Percentiles rank a stretch among this genome's conserved stretches.
Conservation (phyloP, 2,797 vertebrate species). For the Geotrypetes seraphini region DNA sequence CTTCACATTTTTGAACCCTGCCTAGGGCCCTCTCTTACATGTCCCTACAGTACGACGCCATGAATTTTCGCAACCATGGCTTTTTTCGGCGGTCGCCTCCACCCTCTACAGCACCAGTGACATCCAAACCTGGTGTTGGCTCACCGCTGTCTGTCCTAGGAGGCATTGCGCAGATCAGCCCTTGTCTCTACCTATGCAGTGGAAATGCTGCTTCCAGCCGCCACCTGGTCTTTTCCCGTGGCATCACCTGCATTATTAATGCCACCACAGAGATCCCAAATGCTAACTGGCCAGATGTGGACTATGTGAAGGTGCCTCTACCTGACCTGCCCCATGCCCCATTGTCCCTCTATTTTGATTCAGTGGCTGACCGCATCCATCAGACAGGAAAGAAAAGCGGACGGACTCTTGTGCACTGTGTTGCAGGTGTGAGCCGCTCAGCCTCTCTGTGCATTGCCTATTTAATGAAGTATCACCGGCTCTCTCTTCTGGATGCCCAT, state of each 20-base stretch:
- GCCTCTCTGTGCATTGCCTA: constrained; percentile 77
- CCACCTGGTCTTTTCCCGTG: constrained; percentile 18
- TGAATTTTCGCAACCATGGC: constrained; percentile 75
- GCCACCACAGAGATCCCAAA: constrained; percentile 27
- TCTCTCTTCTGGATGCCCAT: constrained; percentile 73
- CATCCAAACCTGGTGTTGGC: neutral
- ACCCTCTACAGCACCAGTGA: constrained; percentile 2
- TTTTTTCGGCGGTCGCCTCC: constrained; percentile 48
- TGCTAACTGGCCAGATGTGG: constrained; percentile 38
- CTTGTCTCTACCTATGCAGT: constrained; percentile 22
- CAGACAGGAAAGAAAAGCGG: constrained; percentile 68
- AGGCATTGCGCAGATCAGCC: constrained; percentile 48
- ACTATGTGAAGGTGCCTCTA: constrained; percentile 34
- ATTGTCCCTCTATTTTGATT: constrained; percentile 49
- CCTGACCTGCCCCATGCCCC: constrained; percentile 37
- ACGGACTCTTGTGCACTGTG: constrained; percentile 73
- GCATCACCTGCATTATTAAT: constrained; percentile 22
- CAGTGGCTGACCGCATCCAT: constrained; percentile 61
- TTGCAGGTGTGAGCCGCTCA: constrained; percentile 71
- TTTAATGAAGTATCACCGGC: constrained; percentile 78
- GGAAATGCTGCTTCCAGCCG: constrained; percentile 22
- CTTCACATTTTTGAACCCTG: no score
- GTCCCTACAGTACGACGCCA: constrained; percentile 26
- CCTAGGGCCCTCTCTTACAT: no score
- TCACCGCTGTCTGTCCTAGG: constrained; percentile 39